A percentile compares a stretch with the other conserved stretches of the same genome.
phyloP scores from a whole-genome alignment of 2,888 invertebrate species.

The Penaeus monodon region DNA sequence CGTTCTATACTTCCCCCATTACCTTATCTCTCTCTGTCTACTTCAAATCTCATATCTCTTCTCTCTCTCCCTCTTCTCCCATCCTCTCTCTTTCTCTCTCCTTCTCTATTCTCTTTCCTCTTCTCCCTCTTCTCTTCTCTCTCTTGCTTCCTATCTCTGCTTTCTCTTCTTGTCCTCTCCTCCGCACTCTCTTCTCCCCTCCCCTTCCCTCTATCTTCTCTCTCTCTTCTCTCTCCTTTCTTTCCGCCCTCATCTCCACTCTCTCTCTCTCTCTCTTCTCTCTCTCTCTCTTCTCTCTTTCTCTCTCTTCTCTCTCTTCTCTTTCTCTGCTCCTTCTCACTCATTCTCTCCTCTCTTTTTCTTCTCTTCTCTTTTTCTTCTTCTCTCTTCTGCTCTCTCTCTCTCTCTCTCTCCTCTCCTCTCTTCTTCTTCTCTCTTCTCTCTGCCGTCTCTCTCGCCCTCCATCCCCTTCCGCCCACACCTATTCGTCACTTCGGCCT shows the following conservation, averaged over 20 bases:
- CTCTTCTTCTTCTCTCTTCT: not conserved
- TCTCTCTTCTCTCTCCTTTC: too few species aligned
- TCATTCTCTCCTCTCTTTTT: not conserved
- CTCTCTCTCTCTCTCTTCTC: too few species aligned
- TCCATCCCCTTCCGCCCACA: constrained; percentile 14
- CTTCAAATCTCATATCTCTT: too few species aligned
- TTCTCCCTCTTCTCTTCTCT: not conserved
- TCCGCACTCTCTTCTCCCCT: not conserved
- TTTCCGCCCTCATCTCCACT: not conserved
- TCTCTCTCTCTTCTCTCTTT: too few species aligned
- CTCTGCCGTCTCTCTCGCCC: constrained; percentile 11
- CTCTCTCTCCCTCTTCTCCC: too few species aligned
- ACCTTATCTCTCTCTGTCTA: too few species aligned
- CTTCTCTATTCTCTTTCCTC: too few species aligned
- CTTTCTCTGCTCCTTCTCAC: too few species aligned
- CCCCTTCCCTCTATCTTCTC: not conserved
- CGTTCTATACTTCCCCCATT: too few species aligned
- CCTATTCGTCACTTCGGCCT: constrained; percentile 21
- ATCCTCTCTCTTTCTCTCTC: too few species aligned
- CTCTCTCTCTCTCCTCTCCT: not conserved
- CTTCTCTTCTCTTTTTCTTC: not conserved
- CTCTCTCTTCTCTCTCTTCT: too few species aligned
- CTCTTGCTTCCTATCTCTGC: not conserved
- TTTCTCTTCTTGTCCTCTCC: not conserved
- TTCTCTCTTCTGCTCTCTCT: not conserved